A percentile compares a stretch with the other conserved stretches of the same genome.
These are phyloP conservation scores for Melanocharis versteri DNA, from an alignment of 2,113 vertebrate species.

Conservation along the genomic window DNA sequence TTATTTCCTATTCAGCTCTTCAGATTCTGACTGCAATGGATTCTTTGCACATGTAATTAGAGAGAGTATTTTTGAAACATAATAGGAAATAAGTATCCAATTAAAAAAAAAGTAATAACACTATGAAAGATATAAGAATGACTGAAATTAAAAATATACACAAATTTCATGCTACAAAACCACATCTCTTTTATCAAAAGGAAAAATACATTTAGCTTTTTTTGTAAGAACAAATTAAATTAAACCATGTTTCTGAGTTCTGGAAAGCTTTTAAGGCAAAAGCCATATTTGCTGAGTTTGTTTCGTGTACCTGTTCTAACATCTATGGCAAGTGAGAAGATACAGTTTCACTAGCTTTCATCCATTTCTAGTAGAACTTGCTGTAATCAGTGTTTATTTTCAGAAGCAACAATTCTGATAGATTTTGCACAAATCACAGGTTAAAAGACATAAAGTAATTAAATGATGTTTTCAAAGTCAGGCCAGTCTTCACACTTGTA, in stretches of 20 bases:
- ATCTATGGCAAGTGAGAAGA: background rate
- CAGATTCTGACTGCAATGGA: background rate
- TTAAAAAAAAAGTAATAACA: background rate
- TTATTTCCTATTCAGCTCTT: background rate
- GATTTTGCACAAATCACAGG: background rate
- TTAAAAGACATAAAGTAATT: background rate
- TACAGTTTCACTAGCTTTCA: background rate
- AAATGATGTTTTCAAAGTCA: background rate
- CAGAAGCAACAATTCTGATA: background rate
- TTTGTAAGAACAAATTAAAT: background rate
- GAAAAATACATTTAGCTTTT: background rate
- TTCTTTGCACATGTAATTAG: background rate
- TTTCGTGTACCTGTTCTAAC: background rate
- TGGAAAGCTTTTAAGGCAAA: background rate
- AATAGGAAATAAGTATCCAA: background rate
- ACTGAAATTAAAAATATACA: background rate
- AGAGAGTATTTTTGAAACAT: accelerated
- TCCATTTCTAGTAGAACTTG: background rate
- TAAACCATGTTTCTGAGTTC: background rate
- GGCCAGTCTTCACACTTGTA: background rate
- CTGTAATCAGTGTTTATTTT: background rate
- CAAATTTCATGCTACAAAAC: background rate
- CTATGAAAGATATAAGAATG: background rate
- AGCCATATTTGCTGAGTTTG: background rate
- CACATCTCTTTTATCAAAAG: background rate